Evolutionary conservation across 2,113 vertebrate species (phyloP).

Genomic region (Gobio gobio): DNA sequence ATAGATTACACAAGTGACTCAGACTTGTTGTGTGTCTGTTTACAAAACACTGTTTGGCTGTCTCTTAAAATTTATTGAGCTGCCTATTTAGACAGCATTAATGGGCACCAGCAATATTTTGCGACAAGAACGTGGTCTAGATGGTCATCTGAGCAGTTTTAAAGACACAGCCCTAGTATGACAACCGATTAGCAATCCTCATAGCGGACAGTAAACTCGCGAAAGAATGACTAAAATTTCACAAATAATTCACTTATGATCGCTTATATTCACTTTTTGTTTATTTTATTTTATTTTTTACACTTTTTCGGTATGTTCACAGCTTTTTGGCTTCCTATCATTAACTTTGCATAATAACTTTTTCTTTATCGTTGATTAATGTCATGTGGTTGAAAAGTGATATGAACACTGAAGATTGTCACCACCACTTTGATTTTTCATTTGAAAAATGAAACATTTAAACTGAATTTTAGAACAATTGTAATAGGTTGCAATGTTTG

Average conservation of each 20-base stretch:
- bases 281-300: too few relatives aligned
- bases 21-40: too few relatives aligned
- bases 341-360: neutral
- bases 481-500: neutral
- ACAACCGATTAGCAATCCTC: neutral
- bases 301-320: neutral
- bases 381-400: neutral
- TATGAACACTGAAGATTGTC: neutral
- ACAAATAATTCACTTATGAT: too few relatives aligned
- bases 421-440: neutral
- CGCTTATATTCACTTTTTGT: too few relatives aligned
- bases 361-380: too few relatives aligned
- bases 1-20: neutral
- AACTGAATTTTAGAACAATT: neutral
- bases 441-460: neutral
- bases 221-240: too few relatives aligned
- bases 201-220: too few relatives aligned
- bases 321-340: neutral
- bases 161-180: neutral
- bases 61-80: neutral
- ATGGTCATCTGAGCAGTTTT: neutral
- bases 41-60: slow-evolving; percentile 4
- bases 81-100: neutral
- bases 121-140: neutral
- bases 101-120: neutral